Percentiles rank a stretch among this genome's conserved stretches.
Evolutionary conservation across 2,113 vertebrate species (phyloP).

Genomic region (Vidua macroura): DNA sequence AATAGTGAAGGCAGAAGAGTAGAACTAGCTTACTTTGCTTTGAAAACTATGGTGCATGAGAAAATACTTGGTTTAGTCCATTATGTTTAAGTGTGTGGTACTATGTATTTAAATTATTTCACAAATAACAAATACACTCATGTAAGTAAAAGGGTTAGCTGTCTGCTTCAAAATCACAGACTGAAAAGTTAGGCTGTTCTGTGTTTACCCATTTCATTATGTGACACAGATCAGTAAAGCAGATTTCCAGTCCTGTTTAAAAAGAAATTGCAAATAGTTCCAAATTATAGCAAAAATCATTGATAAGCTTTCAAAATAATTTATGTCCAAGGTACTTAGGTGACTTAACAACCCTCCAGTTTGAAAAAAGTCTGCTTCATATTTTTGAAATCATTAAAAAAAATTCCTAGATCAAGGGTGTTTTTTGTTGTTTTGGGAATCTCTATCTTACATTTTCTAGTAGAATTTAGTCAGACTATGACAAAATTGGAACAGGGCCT

Average conservation of each 20-base stretch:
- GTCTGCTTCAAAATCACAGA: background rate
- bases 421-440: background rate
- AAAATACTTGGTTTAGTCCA: background rate
- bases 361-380: background rate
- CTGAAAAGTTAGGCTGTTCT: background rate
- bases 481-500: background rate
- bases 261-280: background rate
- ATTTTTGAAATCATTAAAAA: background rate
- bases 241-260: background rate
- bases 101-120: background rate
- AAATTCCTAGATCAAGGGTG: background rate
- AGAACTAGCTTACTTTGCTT: background rate
- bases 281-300: background rate
- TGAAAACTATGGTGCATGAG: background rate
- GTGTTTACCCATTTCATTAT: background rate
- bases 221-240: background rate
- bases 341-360: background rate
- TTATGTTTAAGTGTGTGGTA: rapidly evolving
- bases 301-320: background rate
- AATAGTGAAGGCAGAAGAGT: background rate
- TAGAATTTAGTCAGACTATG: background rate
- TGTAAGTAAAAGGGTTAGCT: background rate
- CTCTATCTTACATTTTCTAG: background rate
- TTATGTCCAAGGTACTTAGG: background rate
- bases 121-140: background rate